A percentile compares a stretch with the other conserved stretches of the same genome.
phyloP scores from a whole-genome alignment of 1,140 invertebrate species.

The Portunus trituberculatus region DNA sequence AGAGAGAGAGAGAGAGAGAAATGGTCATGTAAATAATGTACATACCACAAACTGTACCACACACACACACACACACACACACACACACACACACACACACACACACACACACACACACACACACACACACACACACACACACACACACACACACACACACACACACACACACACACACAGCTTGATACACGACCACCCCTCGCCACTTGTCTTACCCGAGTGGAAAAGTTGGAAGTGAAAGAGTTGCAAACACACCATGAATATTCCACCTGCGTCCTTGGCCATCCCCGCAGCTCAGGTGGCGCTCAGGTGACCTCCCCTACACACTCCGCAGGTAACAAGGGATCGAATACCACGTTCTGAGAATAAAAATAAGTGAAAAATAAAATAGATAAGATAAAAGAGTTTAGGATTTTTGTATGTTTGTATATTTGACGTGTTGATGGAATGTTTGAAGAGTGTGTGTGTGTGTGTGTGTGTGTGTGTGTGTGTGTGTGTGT shows the following conservation, averaged over 20 bases:
- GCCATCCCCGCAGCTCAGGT: too few species aligned
- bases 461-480: background rate
- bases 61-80: background rate
- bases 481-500: conserved; percentile 25
- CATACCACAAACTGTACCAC: background rate
- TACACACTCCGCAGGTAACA: too few species aligned
- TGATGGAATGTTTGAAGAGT: background rate
- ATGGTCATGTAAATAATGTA: background rate
- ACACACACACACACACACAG: too few species aligned
- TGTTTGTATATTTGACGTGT: background rate
- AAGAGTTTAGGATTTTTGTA: too few species aligned
- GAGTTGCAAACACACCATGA: too few species aligned
- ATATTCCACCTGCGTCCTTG: too few species aligned
- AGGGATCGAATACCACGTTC: too few species aligned
- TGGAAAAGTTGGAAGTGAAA: too few species aligned
- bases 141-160: background rate
- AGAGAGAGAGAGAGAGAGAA: conserved; percentile 5
- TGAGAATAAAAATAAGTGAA: background rate
- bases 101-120: background rate
- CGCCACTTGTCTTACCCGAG: too few species aligned
- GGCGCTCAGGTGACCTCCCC: too few species aligned
- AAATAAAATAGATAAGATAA: background rate
- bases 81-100: too few species aligned
- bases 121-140: background rate
- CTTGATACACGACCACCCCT: too few species aligned